Evolutionary conservation across 2,113 vertebrate genomes (phyloP).

Genomic region (Myotis lucifugus): DNA sequence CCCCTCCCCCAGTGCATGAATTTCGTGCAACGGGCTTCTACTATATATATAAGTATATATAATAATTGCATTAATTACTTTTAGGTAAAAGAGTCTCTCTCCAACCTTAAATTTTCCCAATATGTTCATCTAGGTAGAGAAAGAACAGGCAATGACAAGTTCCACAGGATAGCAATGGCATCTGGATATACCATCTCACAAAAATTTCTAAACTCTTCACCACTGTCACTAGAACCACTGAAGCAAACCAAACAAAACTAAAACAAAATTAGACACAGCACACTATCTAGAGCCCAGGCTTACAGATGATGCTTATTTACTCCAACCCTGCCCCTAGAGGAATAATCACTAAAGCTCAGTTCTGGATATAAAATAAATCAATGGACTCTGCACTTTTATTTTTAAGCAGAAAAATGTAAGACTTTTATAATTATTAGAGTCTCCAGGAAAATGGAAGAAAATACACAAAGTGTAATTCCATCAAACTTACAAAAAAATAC

Average conservation of each 20-base stretch:
- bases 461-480: constrained; percentile 14
- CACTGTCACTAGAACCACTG: background rate
- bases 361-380: background rate
- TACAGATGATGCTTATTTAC: background rate
- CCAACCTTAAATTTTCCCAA: background rate
- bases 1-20: too few relatives aligned
- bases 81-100: background rate
- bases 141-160: background rate
- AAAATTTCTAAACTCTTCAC: background rate
- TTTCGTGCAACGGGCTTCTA: background rate
- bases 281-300: too few relatives aligned
- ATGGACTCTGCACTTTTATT: background rate
- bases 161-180: background rate
- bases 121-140: background rate
- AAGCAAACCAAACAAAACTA: background rate
- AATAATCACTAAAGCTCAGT: background rate
- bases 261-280: background rate
- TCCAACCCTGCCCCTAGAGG: fast-evolving
- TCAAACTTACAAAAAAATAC: background rate
- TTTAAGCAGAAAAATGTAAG: constrained; percentile 16
- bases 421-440: background rate
- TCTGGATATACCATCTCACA: background rate
- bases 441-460: constrained; percentile 1
- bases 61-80: background rate
- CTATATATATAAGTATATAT: background rate